Evolutionary conservation across 2,113 vertebrate genomes (phyloP), one percentile per base, ranked within the genome.

Genomic region (Cephalopterus ornatus): DNA sequence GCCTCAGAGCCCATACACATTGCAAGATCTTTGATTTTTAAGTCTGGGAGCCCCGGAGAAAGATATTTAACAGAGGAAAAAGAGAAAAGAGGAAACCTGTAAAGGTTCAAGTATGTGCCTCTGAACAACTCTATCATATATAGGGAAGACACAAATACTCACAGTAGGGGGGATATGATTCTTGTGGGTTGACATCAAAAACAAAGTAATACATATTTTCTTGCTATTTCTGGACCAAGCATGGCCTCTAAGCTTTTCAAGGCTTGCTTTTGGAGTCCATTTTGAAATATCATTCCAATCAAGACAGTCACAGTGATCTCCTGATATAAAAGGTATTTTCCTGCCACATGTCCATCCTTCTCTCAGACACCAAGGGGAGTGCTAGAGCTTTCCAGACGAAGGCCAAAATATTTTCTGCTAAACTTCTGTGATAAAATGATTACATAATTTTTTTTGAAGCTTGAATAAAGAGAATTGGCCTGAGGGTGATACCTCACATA

Each of bases 291-390:
- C 6, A 6, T 67, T 70, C 46, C 19, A 83, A 39, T 19, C 12
- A 42, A 49, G 74, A 66, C 9, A 80, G 19, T 79, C 96, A 58
- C 53, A 49, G 4, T 28, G 4, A 5, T 87, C 14, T 65, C 8
- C 27, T 55, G 35, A 42, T 42, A 35, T 1, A 52, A 77, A 82
- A 79, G 23, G 11, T 73, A 6, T 49, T 89, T 87, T 73, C 8
- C 67, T 88, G 50, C 59, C 11, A 41, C 42, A 33, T 73, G 77
- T 70, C 27, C 55, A n/a, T 89, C 17, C 88, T 91, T 42, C 59
- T 94, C 39, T 93, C 67, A 82, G 11, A 94, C 88, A 93, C 63
- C 85, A 84, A 97, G 89, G 82, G 93, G 88, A 93, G 93, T 96
- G 71, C 85, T 93, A 93, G 93, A 96, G 90, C 88, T 93, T 88